Evolutionary conservation across 2,113 vertebrate species (phyloP).

Genomic region (Corydoras maculifer): DNA sequence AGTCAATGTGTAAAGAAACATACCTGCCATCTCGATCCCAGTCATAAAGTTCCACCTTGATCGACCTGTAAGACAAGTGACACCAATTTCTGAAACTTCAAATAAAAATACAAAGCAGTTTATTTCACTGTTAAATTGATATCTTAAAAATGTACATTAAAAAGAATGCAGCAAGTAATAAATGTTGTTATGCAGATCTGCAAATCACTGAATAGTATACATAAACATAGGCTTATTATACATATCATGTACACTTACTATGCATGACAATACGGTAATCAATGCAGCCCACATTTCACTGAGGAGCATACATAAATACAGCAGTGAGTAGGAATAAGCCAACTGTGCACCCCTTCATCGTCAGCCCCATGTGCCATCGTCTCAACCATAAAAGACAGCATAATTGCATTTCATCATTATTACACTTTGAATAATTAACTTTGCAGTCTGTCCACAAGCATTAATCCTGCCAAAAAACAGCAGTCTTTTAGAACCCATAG

Average conservation of each 20-base stretch:
- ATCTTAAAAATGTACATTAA: too few species aligned
- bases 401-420: slow-evolving; percentile 31
- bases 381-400: slow-evolving; percentile 5
- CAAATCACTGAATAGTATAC: not conserved
- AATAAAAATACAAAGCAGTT: not conserved
- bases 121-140: too few species aligned
- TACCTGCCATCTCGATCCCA: slow-evolving; percentile 94
- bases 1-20: slow-evolving; percentile 28
- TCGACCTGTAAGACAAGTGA: slow-evolving; percentile 67
- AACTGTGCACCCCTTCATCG: too few species aligned
- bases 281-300: slow-evolving; percentile 31
- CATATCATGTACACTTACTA: not conserved
- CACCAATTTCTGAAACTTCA: slow-evolving; percentile 8
- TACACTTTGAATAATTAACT: slow-evolving; percentile 28
- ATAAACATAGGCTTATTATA: too few species aligned
- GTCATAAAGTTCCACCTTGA: slow-evolving; percentile 91
- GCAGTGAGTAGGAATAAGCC: not conserved
- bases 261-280: too few species aligned
- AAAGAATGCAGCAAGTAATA: too few species aligned
- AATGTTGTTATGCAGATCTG: too few species aligned
- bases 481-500: too few species aligned
- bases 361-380: not conserved
- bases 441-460: slow-evolving; percentile 22
- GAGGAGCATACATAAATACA: slow-evolving; percentile 33
- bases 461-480: slow-evolving; percentile 12